phyloP scores from a whole-genome alignment of 2,113 vertebrate species.

The Gracilinanus agilis region DNA sequence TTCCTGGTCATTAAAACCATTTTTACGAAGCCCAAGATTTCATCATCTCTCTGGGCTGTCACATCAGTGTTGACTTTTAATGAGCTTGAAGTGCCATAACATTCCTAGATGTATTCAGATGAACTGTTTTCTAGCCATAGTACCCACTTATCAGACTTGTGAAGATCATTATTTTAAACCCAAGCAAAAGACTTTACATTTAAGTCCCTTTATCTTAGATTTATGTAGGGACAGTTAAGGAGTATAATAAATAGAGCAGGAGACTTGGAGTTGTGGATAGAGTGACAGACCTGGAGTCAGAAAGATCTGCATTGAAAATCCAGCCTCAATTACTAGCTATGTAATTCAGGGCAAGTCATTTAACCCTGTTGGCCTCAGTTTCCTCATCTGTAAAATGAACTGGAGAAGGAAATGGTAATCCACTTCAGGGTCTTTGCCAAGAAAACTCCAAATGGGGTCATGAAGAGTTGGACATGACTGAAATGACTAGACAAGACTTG shows the following conservation, averaged over 20 bases:
- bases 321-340: background rate
- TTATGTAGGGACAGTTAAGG: background rate
- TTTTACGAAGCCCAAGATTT: background rate
- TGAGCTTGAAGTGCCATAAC: background rate
- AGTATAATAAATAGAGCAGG: background rate
- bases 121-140: background rate
- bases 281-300: background rate
- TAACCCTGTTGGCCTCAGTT: background rate
- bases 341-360: background rate
- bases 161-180: background rate
- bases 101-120: background rate
- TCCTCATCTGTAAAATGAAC: background rate
- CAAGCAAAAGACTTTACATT: background rate
- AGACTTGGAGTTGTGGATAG: background rate
- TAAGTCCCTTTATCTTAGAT: background rate
- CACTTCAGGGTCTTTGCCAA: background rate
- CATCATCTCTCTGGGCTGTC: background rate
- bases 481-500: background rate
- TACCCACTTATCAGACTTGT: background rate
- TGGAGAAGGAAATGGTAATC: background rate
- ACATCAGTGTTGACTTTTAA: background rate
- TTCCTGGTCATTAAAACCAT: background rate
- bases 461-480: background rate
- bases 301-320: background rate
- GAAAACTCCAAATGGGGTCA: background rate